Percentiles rank a stretch among this genome's conserved stretches.
Evolutionary conservation across 2,113 vertebrate genomes (phyloP).

Genomic region (Sapajus apella): DNA sequence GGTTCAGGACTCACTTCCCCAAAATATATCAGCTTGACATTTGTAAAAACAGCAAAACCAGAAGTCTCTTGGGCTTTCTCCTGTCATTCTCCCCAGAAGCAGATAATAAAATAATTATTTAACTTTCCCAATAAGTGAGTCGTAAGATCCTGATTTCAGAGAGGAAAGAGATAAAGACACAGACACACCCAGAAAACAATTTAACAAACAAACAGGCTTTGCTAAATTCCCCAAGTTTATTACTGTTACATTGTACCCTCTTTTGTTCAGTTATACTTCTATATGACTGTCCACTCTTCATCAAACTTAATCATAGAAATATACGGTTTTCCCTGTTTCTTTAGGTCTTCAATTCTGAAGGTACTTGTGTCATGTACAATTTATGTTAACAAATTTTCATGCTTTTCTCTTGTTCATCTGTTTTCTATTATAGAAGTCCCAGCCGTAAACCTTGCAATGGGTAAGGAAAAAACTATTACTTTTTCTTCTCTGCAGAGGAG

Average conservation of each 20-base stretch:
- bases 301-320: not conserved
- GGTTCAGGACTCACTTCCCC: not conserved
- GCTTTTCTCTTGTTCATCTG: not conserved
- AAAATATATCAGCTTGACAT: not conserved
- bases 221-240: not conserved
- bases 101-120: not conserved
- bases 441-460: not conserved
- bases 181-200: not conserved
- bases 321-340: not conserved
- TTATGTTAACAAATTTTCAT: not conserved
- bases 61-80: not conserved
- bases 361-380: not conserved
- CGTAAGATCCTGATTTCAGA: not conserved
- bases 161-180: not conserved
- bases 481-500: not conserved
- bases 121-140: not conserved
- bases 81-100: not conserved
- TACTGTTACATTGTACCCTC: not conserved
- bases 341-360: not conserved
- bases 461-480: not conserved
- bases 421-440: not conserved
- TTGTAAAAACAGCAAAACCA: not conserved
- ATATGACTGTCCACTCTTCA: not conserved
- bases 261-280: not conserved
- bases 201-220: not conserved